These are phyloP conservation scores for Halocaridina rubra DNA, from an alignment of 2,888 invertebrate species.

Conservation along the genomic window DNA sequence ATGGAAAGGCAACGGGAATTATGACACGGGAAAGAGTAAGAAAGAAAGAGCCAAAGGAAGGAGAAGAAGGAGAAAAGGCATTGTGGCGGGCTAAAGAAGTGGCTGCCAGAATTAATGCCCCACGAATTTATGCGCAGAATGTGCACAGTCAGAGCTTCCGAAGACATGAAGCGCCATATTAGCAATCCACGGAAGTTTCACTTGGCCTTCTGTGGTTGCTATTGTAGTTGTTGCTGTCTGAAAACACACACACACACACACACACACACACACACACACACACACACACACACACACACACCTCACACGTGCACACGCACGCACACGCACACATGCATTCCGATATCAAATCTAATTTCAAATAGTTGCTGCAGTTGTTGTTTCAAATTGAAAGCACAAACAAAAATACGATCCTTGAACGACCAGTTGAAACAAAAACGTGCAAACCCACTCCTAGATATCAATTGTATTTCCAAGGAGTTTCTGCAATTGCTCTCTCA, in stretches of 20 bases:
- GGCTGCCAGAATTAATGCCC: neutral
- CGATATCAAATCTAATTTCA: too few relatives aligned
- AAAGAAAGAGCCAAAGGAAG: neutral
- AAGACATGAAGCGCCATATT: neutral
- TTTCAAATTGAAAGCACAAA: too few relatives aligned
- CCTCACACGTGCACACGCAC: neutral
- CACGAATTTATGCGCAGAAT: neutral
- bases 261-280: neutral
- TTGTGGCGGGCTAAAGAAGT: too few relatives aligned
- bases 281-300: neutral
- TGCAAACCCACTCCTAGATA: too few relatives aligned
- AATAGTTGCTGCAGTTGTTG: too few relatives aligned
- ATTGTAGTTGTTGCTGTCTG: neutral
- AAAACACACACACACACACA: neutral
- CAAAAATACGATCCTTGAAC: too few relatives aligned
- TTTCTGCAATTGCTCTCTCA: too few relatives aligned
- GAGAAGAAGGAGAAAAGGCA: neutral
- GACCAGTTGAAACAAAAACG: too few relatives aligned
- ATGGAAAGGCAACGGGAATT: too few relatives aligned
- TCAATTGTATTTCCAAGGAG: too few relatives aligned
- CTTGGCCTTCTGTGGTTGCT: neutral
- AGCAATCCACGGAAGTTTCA: neutral
- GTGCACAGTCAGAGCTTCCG: neutral
- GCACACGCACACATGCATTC: neutral
- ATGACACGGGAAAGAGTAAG: neutral